These are phyloP conservation scores for Xestia rhomboidea DNA, from an alignment of 2,888 invertebrate genomes.

Conservation along the genomic window DNA sequence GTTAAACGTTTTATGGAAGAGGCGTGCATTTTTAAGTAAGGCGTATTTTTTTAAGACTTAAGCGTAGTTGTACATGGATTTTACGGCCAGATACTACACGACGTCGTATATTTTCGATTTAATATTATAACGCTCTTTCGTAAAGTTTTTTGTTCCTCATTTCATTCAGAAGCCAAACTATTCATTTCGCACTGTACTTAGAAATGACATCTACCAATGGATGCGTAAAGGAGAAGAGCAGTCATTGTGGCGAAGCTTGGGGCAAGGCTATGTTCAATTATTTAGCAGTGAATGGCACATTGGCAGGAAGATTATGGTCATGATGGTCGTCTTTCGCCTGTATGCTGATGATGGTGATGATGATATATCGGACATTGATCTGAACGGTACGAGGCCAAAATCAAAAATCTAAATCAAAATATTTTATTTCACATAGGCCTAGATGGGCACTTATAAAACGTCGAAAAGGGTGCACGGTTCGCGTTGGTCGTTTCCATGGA, in stretches of 20 bases:
- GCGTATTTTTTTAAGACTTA: background rate
- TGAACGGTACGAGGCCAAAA: too few relatives aligned
- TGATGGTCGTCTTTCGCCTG: background rate
- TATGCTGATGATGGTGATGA: background rate
- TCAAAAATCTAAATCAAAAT: too few relatives aligned
- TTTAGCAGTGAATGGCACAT: background rate
- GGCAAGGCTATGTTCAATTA: background rate
- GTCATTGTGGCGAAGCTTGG: background rate
- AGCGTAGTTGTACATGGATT: background rate
- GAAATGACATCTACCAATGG: background rate
- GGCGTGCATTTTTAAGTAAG: background rate
- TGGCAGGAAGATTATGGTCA: background rate
- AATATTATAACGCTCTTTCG: too few relatives aligned
- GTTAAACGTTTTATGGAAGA: slow-evolving; percentile 71
- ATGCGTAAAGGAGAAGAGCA: background rate
- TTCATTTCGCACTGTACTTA: background rate
- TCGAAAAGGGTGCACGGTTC: too few relatives aligned
- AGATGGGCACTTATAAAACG: too few relatives aligned
- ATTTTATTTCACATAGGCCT: too few relatives aligned
- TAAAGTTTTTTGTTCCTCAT: background rate
- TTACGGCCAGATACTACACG: background rate
- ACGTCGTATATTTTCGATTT: background rate
- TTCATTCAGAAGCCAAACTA: background rate
- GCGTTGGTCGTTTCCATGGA: too few relatives aligned
- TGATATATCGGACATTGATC: too few relatives aligned